Evolutionary conservation across 1,140 invertebrate species (phyloP), one percentile per base, ranked within the genome.

Genomic region (Ruditapes philippinarum): DNA sequence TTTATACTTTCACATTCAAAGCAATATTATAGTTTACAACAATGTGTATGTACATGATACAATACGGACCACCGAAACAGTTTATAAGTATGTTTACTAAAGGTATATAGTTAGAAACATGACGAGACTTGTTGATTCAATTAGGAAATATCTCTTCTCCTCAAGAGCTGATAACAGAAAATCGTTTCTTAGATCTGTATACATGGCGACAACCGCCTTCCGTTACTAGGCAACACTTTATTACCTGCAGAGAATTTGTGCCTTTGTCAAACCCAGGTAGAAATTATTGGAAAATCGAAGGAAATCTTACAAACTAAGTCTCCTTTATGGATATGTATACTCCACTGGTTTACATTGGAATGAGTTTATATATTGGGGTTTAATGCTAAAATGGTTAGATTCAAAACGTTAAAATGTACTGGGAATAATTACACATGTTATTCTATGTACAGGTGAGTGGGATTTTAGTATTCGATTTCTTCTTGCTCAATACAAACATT

Each of bases 201-300:
- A 78, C 49, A 49, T 28, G 73, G 25, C 11, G 79, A 60, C 36
- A 65, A 65, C 73, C 68, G 31, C 83, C 83, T 57, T 36, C 45
- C 83, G 83, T 85, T 85, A 57, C 83, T 60, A 74, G 31, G 83
- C 83, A 85, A 85, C 83, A 57, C 40, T 76, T 76, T 85, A 76
- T 76, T 76, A 74, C 83, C 83, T 85, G 70, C 68, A 11, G 70
- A 76, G 45, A 49, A 40, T 60, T 36, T 85, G 45, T 31, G 62
- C 40, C 38, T 70, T 84, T 51, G 40, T 51, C 28, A 57, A 57
- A 76, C 42, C 68, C 65, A 85, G 45, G 70, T 74, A 85, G 49
- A 62, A 85, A 76, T 70, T 85, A 85, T 85, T 73, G 83, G 83
- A 85, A 85, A 85, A 85, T 85, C 83, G 83, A 85, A 85, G 68